Evolutionary conservation across 2,113 vertebrate genomes (phyloP).

Genomic region (Galbula dea): DNA sequence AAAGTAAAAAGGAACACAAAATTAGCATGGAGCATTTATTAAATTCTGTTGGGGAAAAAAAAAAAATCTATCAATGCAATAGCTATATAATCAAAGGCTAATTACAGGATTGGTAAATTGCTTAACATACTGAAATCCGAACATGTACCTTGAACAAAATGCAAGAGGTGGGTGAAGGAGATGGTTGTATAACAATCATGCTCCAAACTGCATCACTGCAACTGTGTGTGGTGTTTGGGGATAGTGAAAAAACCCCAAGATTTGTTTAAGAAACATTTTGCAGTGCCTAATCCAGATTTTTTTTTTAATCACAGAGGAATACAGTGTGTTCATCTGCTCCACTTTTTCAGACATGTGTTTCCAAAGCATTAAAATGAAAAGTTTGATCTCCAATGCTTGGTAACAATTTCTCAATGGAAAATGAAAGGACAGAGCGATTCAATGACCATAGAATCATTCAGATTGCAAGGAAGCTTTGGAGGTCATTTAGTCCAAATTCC

Average conservation of each 20-base stretch:
- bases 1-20: not conserved
- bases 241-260: not conserved
- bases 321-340: not conserved
- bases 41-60: not conserved
- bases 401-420: not conserved
- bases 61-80: not conserved
- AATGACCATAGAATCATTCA: not conserved
- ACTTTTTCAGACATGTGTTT: not conserved
- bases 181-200: slow-evolving; percentile 18
- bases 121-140: not conserved
- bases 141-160: not conserved
- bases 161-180: not conserved
- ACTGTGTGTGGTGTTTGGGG: not conserved
- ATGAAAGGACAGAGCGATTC: not conserved
- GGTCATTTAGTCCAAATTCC: not conserved
- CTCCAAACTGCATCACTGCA: not conserved
- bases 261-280: not conserved
- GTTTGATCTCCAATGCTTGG: not conserved
- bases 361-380: not conserved
- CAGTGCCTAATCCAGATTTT: not conserved
- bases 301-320: not conserved
- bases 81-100: not conserved
- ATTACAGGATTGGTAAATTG: not conserved
- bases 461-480: not conserved
- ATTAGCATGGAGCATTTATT: not conserved